Percentiles rank a stretch among this genome's conserved stretches.
Evolutionary conservation across 2,888 invertebrate species (phyloP).

Genomic region (Cosmorhoe ocellata): DNA sequence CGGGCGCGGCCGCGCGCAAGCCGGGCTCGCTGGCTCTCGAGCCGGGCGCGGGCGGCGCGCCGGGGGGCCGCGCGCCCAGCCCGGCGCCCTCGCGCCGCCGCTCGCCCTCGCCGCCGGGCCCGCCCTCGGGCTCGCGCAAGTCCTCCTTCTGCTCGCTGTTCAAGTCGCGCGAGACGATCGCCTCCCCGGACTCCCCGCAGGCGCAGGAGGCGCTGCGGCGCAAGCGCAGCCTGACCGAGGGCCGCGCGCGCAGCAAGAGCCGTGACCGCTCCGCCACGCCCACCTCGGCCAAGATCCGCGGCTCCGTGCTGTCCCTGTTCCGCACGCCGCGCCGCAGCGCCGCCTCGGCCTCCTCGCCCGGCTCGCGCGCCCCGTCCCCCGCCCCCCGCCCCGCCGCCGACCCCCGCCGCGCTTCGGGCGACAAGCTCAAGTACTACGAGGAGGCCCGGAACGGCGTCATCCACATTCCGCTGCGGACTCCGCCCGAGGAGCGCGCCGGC

Average conservation of each 20-base stretch:
- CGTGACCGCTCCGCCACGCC: constrained; percentile 84
- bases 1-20: constrained; percentile 66
- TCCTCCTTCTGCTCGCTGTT: constrained; percentile 92
- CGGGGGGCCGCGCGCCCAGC: constrained; percentile 36
- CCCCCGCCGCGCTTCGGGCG: constrained; percentile 41
- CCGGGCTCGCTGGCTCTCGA: constrained; percentile 83
- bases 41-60: constrained; percentile 13
- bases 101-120: constrained; percentile 86
- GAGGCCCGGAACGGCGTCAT: constrained; percentile 85
- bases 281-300: constrained; percentile 81
- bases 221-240: constrained; percentile 69
- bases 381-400: constrained; percentile 20
- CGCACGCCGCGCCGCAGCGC: constrained; percentile 77
- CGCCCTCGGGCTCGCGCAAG: constrained; percentile 85
- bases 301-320: constrained; percentile 86
- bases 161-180: constrained; percentile 86
- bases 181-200: constrained; percentile 85
- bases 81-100: constrained; percentile 39
- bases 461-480: constrained; percentile 89
- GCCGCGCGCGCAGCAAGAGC: constrained; percentile 86
- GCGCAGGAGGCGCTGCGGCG: constrained; percentile 72
- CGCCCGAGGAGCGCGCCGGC: constrained; percentile 84
- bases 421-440: constrained; percentile 83
- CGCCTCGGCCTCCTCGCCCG: constrained; percentile 61
- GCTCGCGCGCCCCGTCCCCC: constrained; percentile 64